These are phyloP conservation scores for Heliconius erato DNA, from an alignment of 2,888 invertebrate species.

Conservation along the genomic window DNA sequence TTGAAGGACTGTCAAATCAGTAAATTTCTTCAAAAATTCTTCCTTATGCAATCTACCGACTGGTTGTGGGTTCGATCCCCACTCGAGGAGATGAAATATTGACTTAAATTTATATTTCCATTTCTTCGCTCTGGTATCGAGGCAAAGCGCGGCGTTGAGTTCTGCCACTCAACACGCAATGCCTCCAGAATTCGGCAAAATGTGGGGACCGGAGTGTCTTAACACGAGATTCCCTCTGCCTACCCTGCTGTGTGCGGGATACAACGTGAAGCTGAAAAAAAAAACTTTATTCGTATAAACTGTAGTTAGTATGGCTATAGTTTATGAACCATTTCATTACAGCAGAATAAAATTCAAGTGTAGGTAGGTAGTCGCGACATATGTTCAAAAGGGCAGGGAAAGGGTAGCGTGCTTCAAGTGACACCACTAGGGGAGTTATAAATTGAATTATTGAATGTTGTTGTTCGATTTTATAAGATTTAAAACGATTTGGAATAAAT, in stretches of 20 bases:
- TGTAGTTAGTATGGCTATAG: not conserved
- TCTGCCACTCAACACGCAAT: too few species aligned
- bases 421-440: conserved; percentile 12
- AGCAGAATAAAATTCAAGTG: not conserved
- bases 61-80: too few species aligned
- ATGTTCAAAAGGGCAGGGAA: conserved; percentile 5
- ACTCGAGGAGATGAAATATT: too few species aligned
- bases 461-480: not conserved
- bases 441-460: conserved; percentile 10
- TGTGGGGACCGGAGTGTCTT: too few species aligned
- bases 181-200: too few species aligned
- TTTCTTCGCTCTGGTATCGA: too few species aligned
- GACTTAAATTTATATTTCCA: too few species aligned
- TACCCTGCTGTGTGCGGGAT: too few species aligned
- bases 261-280: too few species aligned
- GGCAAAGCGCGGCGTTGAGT: too few species aligned
- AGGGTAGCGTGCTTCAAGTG: not conserved
- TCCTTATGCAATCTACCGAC: not conserved
- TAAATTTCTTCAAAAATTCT: not conserved
- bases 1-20: not conserved
- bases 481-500: not conserved
- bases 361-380: conserved; percentile 18
- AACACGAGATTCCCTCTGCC: too few species aligned
- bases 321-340: not conserved
- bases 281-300: not conserved